Evolutionary conservation across 1,140 invertebrate genomes (phyloP).

Genomic region (Plutomurus gul): DNA sequence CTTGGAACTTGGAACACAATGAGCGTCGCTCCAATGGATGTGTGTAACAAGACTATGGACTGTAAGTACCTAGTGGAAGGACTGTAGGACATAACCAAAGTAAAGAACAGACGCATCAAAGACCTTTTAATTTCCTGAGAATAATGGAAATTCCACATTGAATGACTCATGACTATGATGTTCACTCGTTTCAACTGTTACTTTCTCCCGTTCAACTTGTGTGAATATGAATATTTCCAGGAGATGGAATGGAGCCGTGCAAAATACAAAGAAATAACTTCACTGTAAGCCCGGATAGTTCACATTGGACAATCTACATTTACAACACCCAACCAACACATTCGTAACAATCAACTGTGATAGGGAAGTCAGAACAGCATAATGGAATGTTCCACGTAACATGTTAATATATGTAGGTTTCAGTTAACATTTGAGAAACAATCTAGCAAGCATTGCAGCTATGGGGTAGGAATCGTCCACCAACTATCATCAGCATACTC

Average conservation of each 20-base stretch:
- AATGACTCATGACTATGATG: constrained; percentile 42
- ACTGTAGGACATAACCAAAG: background rate
- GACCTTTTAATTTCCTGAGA: constrained; percentile 46
- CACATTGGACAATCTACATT: no score
- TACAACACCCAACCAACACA: no score
- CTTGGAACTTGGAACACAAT: no score
- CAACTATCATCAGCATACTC: no score
- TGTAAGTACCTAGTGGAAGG: background rate
- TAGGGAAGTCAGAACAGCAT: no score
- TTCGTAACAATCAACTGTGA: no score
- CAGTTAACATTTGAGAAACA: no score
- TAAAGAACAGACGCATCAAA: constrained; percentile 32
- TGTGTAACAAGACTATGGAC: background rate
- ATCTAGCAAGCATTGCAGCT: no score
- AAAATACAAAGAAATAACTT: background rate
- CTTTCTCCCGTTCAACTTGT: background rate
- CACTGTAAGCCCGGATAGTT: background rate
- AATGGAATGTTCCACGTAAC: no score
- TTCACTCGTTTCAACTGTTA: background rate
- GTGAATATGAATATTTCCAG: background rate
- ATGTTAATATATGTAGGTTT: no score
- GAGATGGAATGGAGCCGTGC: background rate
- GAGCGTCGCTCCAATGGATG: background rate
- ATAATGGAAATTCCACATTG: constrained; percentile 41
- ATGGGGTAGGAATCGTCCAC: no score